These are phyloP conservation scores for Caranx melampygus DNA, from an alignment of 2,113 vertebrate species.

Conservation along the genomic window DNA sequence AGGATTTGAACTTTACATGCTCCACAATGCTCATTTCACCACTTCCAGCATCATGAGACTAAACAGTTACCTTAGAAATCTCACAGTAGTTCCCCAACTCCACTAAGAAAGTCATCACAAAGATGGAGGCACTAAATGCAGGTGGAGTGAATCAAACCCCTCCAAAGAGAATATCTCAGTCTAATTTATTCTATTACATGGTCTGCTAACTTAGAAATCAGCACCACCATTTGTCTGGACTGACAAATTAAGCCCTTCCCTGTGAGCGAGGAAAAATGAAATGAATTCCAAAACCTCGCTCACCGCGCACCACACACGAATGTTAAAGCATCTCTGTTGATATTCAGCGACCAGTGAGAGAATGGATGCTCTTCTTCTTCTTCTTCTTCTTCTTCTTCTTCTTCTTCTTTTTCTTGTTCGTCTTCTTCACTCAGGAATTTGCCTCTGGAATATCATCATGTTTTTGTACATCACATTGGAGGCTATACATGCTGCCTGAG, in stretches of 20 bases:
- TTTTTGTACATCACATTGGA: not conserved
- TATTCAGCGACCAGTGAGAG: conserved; percentile 13
- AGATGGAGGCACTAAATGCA: not conserved
- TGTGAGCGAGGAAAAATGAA: conserved; percentile 50
- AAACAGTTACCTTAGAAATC: not conserved
- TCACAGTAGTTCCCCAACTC: conserved; percentile 3
- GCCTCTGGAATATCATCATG: not conserved
- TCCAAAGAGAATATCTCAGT: conserved; percentile 44
- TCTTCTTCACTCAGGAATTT: conserved; percentile 31
- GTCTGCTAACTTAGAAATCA: conserved; percentile 61
- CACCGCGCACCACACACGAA: conserved; percentile 3
- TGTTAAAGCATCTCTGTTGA: conserved; percentile 45
- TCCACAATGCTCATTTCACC: not conserved
- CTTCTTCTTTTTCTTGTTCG: no score
- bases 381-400: no score
- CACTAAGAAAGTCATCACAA: not conserved
- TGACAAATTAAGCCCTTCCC: conserved; percentile 54
- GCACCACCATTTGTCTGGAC: conserved; percentile 45
- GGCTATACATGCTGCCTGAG: conserved; percentile 3
- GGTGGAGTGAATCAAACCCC: conserved; percentile 54
- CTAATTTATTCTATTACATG: conserved; percentile 69
- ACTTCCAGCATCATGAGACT: not conserved
- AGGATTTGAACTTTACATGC: not conserved
- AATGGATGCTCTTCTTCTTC: conserved; percentile 1
- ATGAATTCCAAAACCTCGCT: conserved; percentile 24